These are phyloP conservation scores for Chamaea fasciata DNA, from an alignment of 2,113 vertebrate genomes.

Conservation along the genomic window DNA sequence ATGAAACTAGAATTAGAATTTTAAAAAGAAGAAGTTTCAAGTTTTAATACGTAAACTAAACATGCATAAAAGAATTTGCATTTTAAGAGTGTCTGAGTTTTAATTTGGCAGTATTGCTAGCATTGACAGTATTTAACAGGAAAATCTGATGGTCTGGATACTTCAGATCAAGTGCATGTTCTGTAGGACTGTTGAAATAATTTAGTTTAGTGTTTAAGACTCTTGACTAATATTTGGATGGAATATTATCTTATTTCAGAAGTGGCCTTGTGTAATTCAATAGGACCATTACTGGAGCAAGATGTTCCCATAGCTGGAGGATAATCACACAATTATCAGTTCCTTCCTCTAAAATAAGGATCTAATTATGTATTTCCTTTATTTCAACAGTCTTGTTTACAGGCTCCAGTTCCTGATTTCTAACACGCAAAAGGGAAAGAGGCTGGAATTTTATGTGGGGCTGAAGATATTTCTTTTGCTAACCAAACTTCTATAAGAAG, in stretches of 20 bases:
- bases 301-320: constrained; percentile 2
- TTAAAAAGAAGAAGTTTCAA: neutral
- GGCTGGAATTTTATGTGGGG: neutral
- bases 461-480: neutral
- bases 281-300: neutral
- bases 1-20: neutral
- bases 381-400: neutral
- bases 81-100: neutral
- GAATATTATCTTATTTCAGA: neutral
- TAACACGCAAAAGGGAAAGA: neutral
- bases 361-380: constrained; percentile 39
- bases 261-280: neutral
- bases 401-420: constrained; percentile 1
- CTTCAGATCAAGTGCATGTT: neutral
- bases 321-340: constrained; percentile 33
- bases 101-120: neutral
- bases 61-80: neutral
- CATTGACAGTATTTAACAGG: neutral
- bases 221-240: neutral
- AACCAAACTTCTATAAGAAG: neutral
- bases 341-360: constrained; percentile 39
- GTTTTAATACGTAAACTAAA: neutral
- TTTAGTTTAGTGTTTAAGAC: neutral
- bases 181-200: neutral
- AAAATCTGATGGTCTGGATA: neutral